These are phyloP conservation scores for Ephydatia muelleri DNA, from an alignment of 37 sponge, comb jelly and placozoan genomes.

Conservation along the genomic window DNA sequence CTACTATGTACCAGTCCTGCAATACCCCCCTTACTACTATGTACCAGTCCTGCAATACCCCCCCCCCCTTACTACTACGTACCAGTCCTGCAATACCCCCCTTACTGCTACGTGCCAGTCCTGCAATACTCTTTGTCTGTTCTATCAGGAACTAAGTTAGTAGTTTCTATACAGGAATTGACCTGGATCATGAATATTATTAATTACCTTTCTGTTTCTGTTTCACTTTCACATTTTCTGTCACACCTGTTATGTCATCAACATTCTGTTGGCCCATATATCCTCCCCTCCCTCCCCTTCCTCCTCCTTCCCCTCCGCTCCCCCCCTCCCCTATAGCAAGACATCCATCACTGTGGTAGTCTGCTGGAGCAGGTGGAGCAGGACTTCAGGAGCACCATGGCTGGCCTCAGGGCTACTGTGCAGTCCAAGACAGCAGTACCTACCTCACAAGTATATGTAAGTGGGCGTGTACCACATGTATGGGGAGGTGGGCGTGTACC, in stretches of 20 bases:
- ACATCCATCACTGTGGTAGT: slow-evolving; percentile 67
- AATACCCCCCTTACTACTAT: too few species aligned
- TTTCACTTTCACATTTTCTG: neutral
- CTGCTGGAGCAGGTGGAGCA: slow-evolving; percentile 72
- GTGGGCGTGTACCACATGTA: neutral
- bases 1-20: too few species aligned
- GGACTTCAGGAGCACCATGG: slow-evolving; percentile 70
- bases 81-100: too few species aligned
- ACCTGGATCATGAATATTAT: neutral
- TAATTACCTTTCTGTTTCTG: slow-evolving; percentile 1
- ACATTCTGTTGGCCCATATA: neutral
- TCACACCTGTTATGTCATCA: neutral
- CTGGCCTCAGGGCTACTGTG: slow-evolving; percentile 80
- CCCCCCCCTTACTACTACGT: too few species aligned
- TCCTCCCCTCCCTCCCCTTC: neutral
- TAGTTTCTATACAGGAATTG: too few species aligned
- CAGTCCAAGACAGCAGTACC: slow-evolving; percentile 98
- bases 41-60: too few species aligned
- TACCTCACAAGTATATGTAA: slow-evolving; percentile 93
- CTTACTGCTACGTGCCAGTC: too few species aligned
- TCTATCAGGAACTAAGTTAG: too few species aligned
- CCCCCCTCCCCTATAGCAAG: slow-evolving; percentile 42
- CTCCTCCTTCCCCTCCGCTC: neutral
- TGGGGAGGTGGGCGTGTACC: neutral
- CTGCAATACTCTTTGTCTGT: neutral